Evolutionary conservation across 2,113 vertebrate species (phyloP).

Genomic region (Labrus mixtus): DNA sequence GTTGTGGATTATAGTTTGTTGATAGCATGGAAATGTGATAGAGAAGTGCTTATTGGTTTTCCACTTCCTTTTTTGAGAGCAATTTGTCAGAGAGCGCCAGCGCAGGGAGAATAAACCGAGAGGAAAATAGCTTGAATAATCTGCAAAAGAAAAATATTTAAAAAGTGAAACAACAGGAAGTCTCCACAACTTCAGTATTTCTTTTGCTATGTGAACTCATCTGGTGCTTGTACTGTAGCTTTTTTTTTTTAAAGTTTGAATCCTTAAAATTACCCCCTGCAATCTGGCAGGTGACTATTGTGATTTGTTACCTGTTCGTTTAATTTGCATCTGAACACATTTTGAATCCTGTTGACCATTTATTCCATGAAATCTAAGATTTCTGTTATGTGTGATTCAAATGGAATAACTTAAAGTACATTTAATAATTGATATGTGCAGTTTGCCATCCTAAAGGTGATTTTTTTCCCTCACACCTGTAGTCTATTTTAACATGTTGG

Average conservation of each 20-base stretch:
- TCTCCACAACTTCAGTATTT: no score
- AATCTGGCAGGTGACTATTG: no score
- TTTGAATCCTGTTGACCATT: neutral
- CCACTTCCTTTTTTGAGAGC: conserved; percentile 38
- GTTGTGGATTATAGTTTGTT: conserved; percentile 39
- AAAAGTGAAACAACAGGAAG: neutral
- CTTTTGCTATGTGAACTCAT: no score
- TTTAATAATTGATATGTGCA: no score
- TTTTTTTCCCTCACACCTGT: no score
- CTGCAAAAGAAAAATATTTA: neutral
- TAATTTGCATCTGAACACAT: neutral
- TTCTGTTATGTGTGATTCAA: no score
- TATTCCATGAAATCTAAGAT: neutral
- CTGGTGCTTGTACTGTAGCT: no score
- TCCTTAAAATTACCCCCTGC: no score
- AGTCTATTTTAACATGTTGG: no score
- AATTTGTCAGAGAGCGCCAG: conserved; percentile 23
- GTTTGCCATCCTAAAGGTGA: no score
- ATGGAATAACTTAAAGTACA: no score
- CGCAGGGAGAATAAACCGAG: conserved; percentile 18
- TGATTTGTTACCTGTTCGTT: neutral
- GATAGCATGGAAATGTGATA: conserved; percentile 46
- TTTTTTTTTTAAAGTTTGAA: no score
- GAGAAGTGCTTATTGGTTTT: conserved; percentile 10
- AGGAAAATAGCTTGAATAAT: conserved; percentile 1